Evolutionary conservation across 2,797 vertebrate species (phyloP).

Genomic region (Xiphophorus birchmanni): DNA sequence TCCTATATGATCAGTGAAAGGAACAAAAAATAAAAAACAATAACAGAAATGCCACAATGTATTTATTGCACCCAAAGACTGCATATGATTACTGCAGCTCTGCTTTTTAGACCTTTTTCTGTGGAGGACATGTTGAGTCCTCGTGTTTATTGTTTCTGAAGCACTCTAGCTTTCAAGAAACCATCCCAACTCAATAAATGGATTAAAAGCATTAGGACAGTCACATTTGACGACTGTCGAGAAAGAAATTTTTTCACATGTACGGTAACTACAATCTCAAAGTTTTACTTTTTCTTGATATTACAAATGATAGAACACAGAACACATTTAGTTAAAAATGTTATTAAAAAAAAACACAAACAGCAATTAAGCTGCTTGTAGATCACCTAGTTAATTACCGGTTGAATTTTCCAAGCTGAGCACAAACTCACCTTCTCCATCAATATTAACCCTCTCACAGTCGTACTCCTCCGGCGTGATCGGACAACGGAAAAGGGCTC

Average conservation of each 20-base stretch:
- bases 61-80: background rate
- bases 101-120: background rate
- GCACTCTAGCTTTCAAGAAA: background rate
- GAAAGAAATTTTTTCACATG: background rate
- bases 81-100: background rate
- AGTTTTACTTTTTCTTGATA: background rate
- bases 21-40: background rate
- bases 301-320: background rate
- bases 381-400: background rate
- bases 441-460: conserved; percentile 90
- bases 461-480: conserved; percentile 86
- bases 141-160: background rate
- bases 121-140: background rate
- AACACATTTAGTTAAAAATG: background rate
- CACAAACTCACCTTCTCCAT: conserved; percentile 83
- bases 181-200: background rate
- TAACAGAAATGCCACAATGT: background rate
- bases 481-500: conserved; percentile 91
- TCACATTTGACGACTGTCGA: background rate
- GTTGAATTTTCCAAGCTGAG: background rate
- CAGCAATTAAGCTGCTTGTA: background rate
- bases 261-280: background rate
- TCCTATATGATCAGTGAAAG: background rate
- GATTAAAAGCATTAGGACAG: background rate
- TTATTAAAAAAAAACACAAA: background rate